Evolutionary conservation across 2,888 invertebrate genomes (phyloP).

Genomic region (Orchesellides sinensis): DNA sequence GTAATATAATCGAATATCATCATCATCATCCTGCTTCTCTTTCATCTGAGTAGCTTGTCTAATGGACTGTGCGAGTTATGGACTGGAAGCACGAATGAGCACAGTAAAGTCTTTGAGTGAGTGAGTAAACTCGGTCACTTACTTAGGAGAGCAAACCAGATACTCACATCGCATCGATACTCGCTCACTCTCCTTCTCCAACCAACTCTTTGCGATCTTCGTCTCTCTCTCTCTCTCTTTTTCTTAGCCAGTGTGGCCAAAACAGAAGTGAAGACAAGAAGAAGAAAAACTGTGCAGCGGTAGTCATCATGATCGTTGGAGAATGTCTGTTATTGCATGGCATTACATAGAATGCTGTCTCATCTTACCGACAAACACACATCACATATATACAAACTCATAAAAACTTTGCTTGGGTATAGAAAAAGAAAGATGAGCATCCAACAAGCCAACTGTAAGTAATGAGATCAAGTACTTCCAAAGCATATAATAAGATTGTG

Average conservation of each 20-base stretch:
- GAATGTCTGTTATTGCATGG: constrained; percentile 36
- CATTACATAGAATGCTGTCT: constrained; percentile 22
- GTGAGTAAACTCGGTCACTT: constrained; percentile 59
- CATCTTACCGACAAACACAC: constrained; percentile 24
- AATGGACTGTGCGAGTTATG: constrained; percentile 67
- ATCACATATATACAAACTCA: background rate
- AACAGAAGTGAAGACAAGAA: constrained; percentile 35
- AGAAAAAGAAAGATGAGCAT: background rate
- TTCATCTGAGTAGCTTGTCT: constrained; percentile 66
- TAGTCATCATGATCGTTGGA: constrained; percentile 52
- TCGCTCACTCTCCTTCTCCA: no score
- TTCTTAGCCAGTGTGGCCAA: constrained; percentile 14
- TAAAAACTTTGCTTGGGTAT: background rate
- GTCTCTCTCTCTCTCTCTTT: constrained; percentile 10
- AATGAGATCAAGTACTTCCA: constrained; percentile 21
- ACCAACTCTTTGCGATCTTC: no score
- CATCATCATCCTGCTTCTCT: constrained; percentile 44
- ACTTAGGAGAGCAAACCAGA: constrained; percentile 26
- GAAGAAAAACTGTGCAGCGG: constrained; percentile 23
- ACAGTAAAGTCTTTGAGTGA: constrained; percentile 45
- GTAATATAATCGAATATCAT: constrained; percentile 65
- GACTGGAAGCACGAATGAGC: constrained; percentile 66
- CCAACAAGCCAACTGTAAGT: constrained; percentile 31
- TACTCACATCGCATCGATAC: background rate
- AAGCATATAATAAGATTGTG: background rate